These are phyloP conservation scores for Globicephala melas DNA, from an alignment of 2,113 vertebrate species.

Conservation along the genomic window DNA sequence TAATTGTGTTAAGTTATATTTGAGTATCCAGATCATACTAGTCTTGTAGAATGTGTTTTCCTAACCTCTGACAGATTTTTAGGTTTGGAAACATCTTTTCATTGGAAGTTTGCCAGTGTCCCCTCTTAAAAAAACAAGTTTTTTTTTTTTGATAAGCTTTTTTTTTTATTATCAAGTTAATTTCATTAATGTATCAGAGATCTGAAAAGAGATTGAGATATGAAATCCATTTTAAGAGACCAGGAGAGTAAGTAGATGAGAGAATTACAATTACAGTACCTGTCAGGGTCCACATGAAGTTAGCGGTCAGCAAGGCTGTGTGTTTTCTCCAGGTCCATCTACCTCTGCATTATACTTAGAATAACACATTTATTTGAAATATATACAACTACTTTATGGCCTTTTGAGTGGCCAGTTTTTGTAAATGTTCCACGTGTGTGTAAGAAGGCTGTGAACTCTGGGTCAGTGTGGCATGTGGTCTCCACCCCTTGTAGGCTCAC, in stretches of 20 bases:
- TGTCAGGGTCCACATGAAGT: fast-evolving
- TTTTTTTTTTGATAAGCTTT: too few relatives aligned
- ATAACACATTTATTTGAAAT: too few relatives aligned
- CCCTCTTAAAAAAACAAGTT: background rate
- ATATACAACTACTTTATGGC: too few relatives aligned
- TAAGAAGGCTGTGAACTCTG: too few relatives aligned
- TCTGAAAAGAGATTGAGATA: background rate
- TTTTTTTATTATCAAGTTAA: background rate
- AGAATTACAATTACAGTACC: too few relatives aligned
- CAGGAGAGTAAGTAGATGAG: too few relatives aligned
- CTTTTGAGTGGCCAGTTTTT: too few relatives aligned
- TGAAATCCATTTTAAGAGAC: too few relatives aligned
- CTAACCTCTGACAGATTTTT: background rate
- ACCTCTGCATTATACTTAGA: fast-evolving
- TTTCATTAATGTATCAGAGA: background rate
- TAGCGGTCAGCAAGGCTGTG: too few relatives aligned
- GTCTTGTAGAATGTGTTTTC: background rate
- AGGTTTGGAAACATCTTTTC: background rate
- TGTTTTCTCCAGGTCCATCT: background rate
- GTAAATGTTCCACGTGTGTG: too few relatives aligned
- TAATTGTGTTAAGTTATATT: background rate
- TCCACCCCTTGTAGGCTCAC: too few relatives aligned
- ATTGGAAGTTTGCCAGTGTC: background rate
- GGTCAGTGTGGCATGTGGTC: background rate
- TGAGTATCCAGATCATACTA: fast-evolving